Evolutionary conservation across 2,888 invertebrate species (phyloP).

Genomic region (Yponomeuta plumbellus): DNA sequence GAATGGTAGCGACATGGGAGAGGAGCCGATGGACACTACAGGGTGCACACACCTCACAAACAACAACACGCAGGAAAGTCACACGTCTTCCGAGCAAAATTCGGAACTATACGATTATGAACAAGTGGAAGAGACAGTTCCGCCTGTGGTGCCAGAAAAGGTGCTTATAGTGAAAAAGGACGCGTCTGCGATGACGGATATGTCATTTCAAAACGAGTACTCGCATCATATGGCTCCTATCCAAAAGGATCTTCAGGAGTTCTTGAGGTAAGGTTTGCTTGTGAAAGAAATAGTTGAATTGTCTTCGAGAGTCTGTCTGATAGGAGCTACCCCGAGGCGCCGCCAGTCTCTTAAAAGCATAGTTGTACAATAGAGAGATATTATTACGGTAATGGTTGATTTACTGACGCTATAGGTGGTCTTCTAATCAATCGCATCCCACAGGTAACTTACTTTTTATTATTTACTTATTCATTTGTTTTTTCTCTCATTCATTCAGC

Average conservation of each 20-base stretch:
- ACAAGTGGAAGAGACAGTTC: neutral
- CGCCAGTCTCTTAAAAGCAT: no score
- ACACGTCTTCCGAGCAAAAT: constrained; percentile 29
- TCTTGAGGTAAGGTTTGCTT: constrained; percentile 41
- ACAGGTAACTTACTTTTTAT: no score
- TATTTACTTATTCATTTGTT: no score
- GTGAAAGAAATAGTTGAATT: no score
- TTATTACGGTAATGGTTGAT: no score
- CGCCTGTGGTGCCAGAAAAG: neutral
- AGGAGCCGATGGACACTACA: constrained; percentile 7
- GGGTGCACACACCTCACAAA: neutral
- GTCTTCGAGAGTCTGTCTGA: no score
- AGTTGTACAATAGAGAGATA: no score
- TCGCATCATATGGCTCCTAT: constrained; percentile 34
- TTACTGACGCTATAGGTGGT: no score
- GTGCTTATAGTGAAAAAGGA: constrained; percentile 25
- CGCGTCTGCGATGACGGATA: constrained; percentile 44
- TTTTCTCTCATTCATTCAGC: no score
- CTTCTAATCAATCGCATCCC: no score
- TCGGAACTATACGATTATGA: constrained; percentile 37
- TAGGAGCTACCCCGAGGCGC: no score
- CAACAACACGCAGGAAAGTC: constrained; percentile 14
- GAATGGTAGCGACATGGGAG: constrained; percentile 34
- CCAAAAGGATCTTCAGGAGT: constrained; percentile 49
- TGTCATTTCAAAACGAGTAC: constrained; percentile 27